A percentile compares a stretch with the other conserved stretches of the same genome.
Conservation (phyloP, 2,888 invertebrate genomes). For the Operophtera brumata region DNA sequence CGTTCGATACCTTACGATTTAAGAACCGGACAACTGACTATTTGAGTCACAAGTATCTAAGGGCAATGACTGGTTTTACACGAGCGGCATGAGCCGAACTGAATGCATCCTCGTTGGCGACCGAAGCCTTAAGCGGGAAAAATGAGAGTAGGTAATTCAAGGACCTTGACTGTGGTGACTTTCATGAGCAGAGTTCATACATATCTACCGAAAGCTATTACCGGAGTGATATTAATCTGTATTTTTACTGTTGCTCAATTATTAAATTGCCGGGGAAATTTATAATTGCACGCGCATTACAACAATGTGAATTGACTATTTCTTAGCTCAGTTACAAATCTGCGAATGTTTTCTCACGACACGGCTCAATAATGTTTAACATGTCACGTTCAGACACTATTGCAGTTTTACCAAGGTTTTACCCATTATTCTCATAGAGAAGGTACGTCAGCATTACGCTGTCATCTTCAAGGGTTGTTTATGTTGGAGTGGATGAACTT, state of each 20-base stretch:
- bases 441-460: slow-evolving; percentile 30
- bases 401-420: slow-evolving; percentile 37
- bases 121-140: slow-evolving; percentile 10
- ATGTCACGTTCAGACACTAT: slow-evolving; percentile 15
- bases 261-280: slow-evolving; percentile 18
- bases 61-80: slow-evolving; percentile 32
- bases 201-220: not conserved
- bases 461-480: slow-evolving; percentile 22
- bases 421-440: not conserved
- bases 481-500: slow-evolving; percentile 10
- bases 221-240: slow-evolving; percentile 11
- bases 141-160: not conserved
- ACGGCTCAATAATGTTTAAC: slow-evolving; percentile 11
- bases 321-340: slow-evolving; percentile 20
- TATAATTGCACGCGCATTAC: slow-evolving; percentile 23
- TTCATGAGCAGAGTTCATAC: slow-evolving; percentile 1
- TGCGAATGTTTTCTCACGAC: slow-evolving; percentile 26
- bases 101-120: slow-evolving; percentile 31
- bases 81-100: slow-evolving; percentile 23
- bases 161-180: slow-evolving; percentile 3
- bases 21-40: slow-evolving; percentile 35
- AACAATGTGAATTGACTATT: slow-evolving; percentile 27
- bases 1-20: slow-evolving; percentile 45
- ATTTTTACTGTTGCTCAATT: slow-evolving; percentile 22
- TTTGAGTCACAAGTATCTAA: slow-evolving; percentile 37